Base-by-base conservation (phyloP, 2,888 invertebrate genomes). In the Merodon equestris region DNA sequence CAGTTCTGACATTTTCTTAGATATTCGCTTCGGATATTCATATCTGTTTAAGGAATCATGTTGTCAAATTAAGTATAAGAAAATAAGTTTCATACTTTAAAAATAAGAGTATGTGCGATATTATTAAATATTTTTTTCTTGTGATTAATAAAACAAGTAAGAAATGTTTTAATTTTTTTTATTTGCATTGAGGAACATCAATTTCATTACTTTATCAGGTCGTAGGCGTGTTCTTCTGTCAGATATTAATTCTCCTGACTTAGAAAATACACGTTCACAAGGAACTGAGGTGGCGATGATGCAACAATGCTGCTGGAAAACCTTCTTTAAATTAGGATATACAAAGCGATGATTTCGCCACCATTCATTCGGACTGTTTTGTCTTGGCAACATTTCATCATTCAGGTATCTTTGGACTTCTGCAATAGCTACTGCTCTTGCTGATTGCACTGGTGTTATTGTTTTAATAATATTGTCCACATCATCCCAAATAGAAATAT, bases 401-500 rank as follows among this genome's bases (percentile, higher is more conserved):
- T 53, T 64, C 4, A 45, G 19, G 14, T 44, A 53, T 17, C 34
- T 13, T 51, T 27, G 27, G 27, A 27, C 27, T 27, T 27, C 27
- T 27, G 27, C 27, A 27, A 61, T 19, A 27, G 61, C 50, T 61
- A 51, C 61, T 61, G 50, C 42, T 9, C 48, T 60, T 5, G 60
- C 38, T 18, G 61, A 34, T 51, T 51, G 51, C 5, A 51, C 19
- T 34, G 44, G 44, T 15, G 50, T 42, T 9, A 44, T 15, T 9
- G 19, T 38, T 7, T 12, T 27, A 27, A 51, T 42, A 7, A 15
- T 42, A 27, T 27, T 27, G 27, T 27, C 27, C 27, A 1, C 44
- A 63, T 45, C 60, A 17, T 60, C 60, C 60, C 48, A 50, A 40
- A 60, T 48, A 2, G 48, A 60, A 40, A 40, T 27, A 4, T 27